These are phyloP conservation scores for Strongylocentrotus purpuratus DNA, from an alignment of 35 echinoderm and acorn worm genomes.

Conservation along the genomic window DNA sequence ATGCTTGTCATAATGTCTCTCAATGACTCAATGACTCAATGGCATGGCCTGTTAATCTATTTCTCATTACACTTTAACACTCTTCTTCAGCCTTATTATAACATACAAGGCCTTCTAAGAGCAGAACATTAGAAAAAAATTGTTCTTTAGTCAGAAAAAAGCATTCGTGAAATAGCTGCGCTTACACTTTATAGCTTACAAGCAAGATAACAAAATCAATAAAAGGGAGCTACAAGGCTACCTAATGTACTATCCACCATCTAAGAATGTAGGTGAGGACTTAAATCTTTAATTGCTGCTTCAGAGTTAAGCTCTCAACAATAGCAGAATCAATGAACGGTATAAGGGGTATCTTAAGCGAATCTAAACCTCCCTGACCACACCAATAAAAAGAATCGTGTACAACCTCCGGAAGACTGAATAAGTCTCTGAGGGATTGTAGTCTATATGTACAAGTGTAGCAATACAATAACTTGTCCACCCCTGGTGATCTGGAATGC, in stretches of 20 bases:
- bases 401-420: not conserved
- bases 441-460: not conserved
- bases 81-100: too few relatives aligned
- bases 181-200: not conserved
- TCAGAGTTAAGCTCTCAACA: not conserved
- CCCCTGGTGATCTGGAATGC: too few relatives aligned
- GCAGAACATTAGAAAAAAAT: not conserved
- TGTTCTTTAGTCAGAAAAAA: not conserved
- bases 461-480: too few relatives aligned
- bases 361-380: not conserved
- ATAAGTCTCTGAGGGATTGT: not conserved
- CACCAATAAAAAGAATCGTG: not conserved
- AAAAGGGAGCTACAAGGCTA: not conserved
- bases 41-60: too few relatives aligned
- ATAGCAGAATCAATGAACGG: not conserved
- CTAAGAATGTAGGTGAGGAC: not conserved
- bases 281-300: conserved; percentile 13
- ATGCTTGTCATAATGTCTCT: too few relatives aligned
- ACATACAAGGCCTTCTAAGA: too few relatives aligned
- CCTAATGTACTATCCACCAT: not conserved
- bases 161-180: not conserved
- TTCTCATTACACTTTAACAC: too few relatives aligned
- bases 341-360: not conserved
- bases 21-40: too few relatives aligned
- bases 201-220: not conserved